Evolutionary conservation across 2,888 invertebrate species (phyloP).

Genomic region (Nudaria mundana): DNA sequence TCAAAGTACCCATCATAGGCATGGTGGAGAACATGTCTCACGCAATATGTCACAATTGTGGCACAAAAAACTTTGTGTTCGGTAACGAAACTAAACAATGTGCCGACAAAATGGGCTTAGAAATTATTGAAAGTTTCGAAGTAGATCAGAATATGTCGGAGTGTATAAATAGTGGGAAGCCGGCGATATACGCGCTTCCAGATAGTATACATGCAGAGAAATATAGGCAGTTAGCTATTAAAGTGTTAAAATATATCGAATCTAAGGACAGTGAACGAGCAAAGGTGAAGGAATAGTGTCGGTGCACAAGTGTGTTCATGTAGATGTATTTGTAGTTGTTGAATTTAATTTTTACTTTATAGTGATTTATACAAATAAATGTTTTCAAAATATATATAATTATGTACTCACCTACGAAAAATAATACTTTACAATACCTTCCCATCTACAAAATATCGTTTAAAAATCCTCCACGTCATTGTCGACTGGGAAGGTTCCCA

Average conservation of each 20-base stretch:
- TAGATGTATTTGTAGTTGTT: slow-evolving; percentile 43
- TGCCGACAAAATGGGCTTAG: slow-evolving; percentile 83
- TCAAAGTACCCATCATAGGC: slow-evolving; percentile 92
- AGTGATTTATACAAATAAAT: slow-evolving; percentile 48
- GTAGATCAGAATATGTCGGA: slow-evolving; percentile 85
- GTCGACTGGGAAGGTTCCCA: too few species aligned
- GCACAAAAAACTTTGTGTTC: slow-evolving; percentile 86
- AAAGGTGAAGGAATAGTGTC: slow-evolving; percentile 47
- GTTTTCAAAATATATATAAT: slow-evolving; percentile 49
- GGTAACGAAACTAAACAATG: slow-evolving; percentile 83
- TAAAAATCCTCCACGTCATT: too few species aligned
- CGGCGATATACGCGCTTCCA: slow-evolving; percentile 86
- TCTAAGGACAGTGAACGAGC: slow-evolving; percentile 53
- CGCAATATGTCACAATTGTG: slow-evolving; percentile 89
- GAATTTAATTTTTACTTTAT: slow-evolving; percentile 18
- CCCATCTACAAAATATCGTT: too few species aligned
- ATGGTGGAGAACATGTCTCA: slow-evolving; percentile 95
- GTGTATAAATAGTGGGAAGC: slow-evolving; percentile 87
- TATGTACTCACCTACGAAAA: background rate
- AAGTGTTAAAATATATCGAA: slow-evolving; percentile 69
- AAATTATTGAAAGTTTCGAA: slow-evolving; percentile 87
- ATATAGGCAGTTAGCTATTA: slow-evolving; percentile 68
- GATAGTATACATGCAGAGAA: slow-evolving; percentile 76
- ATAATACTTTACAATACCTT: too few species aligned
- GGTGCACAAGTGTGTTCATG: slow-evolving; percentile 22